Evolutionary conservation across 2,888 invertebrate genomes (phyloP).

Genomic region (Dinocampus coccinellae): DNA sequence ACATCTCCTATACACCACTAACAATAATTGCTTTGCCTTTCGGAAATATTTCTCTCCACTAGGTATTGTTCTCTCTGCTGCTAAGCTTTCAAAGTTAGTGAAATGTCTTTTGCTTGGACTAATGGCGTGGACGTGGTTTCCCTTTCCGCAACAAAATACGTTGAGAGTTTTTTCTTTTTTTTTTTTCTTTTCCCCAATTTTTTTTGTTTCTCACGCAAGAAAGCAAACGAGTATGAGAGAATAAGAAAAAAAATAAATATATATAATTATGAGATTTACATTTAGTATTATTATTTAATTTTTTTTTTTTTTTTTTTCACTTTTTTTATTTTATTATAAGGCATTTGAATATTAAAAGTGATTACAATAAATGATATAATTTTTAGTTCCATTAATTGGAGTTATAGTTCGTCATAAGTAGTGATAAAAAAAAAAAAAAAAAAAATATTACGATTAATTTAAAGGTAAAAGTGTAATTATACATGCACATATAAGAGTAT

Average conservation of each 20-base stretch:
- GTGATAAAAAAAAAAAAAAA: neutral
- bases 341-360: neutral
- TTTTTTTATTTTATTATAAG: no score
- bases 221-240: neutral
- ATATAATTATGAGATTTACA: no score
- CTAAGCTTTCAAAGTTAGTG: conserved; percentile 5
- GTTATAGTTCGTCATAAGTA: neutral
- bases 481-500: neutral
- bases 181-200: no score
- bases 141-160: neutral
- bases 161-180: neutral
- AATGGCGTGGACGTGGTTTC: conserved; percentile 10
- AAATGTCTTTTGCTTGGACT: conserved; percentile 1
- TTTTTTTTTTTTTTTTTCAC: neutral
- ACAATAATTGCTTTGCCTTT: conserved; percentile 19
- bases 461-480: neutral
- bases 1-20: conserved; percentile 18
- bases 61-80: neutral
- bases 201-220: no score
- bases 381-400: neutral
- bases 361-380: neutral
- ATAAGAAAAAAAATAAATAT: neutral
- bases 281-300: neutral
- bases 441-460: neutral
- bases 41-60: conserved; percentile 3